Base-by-base conservation (phyloP, 2,888 invertebrate genomes). In the Isotomurus palustris region DNA sequence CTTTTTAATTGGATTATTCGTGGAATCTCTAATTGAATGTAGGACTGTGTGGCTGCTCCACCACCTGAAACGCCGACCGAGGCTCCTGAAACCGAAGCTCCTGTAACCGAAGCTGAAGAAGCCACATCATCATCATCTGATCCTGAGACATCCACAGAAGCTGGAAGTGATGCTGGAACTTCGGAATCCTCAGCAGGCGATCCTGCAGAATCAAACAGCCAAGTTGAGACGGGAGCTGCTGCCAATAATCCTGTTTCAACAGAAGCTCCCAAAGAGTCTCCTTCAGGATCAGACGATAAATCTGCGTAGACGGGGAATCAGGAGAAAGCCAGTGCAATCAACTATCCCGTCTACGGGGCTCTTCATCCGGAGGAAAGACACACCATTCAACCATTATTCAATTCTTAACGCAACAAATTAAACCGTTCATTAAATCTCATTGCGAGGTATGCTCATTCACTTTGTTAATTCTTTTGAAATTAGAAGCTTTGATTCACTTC, bases 11-110 rank as follows among this genome's bases (percentile, higher is more conserved):
- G 8, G 12, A 32, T 12, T 32, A 12, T 12, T 12, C 12, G 35
- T n/a, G n/a, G n/a, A n/a, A n/a, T n/a, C n/a, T n/a, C n/a, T n/a
- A n/a, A n/a, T n/a, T n/a, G n/a, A n/a, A n/a, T n/a, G 8, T 3
- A 52, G 52, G 19, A 29, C 21, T 52, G 52, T 41, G 29, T 22
- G 25, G 32, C 52, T 2, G 52, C 41, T 32, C 43, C 35, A 3
- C 43, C 35, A 12, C 32, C 53, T 21, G 53, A 53, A 35, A 14
- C 35, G 3, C 53, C 53, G 2, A 8, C n/a, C n/a, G n/a, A n/a
- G n/a, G n/a, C n/a, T n/a, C n/a, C n/a, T n/a, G n/a, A n/a, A n/a
- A n/a, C n/a, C n/a, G n/a, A n/a, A n/a, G n/a, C n/a, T n/a, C n/a
- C n/a, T n/a, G n/a, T n/a, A n/a, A n/a, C n/a, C n/a, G n/a, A n/a